phyloP scores from a whole-genome alignment of 37 sponge, comb jelly and placozoan genomes.

The Beroe ovata region DNA sequence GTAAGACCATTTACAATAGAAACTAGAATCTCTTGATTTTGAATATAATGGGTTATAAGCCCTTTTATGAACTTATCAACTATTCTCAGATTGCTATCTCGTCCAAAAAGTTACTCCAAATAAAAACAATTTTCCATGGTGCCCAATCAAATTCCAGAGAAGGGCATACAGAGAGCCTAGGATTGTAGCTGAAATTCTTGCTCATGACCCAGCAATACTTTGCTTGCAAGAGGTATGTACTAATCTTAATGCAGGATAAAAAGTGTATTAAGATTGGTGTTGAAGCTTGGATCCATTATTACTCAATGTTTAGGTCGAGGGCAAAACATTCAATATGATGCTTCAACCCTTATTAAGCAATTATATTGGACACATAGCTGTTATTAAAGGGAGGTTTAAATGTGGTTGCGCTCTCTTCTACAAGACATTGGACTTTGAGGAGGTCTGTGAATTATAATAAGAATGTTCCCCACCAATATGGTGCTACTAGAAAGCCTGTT shows the following conservation, averaged over 20 bases:
- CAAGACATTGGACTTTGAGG: not conserved
- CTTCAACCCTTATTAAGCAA: not conserved
- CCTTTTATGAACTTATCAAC: not conserved
- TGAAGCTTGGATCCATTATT: not conserved
- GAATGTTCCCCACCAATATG: too few relatives aligned
- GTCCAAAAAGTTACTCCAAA: not conserved
- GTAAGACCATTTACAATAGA: too few relatives aligned
- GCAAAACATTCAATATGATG: not conserved
- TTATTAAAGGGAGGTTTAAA: slow-evolving; percentile 19
- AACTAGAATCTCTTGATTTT: too few relatives aligned
- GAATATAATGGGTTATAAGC: too few relatives aligned
- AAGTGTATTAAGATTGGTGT: not conserved
- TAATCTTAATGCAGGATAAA: not conserved
- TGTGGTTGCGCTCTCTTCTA: not conserved
- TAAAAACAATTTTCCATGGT: not conserved
- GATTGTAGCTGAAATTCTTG: slow-evolving; percentile 21
- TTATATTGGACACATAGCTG: slow-evolving; percentile 4
- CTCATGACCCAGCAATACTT: not conserved
- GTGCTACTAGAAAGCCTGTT: too few relatives aligned
- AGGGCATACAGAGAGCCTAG: slow-evolving; percentile 55
- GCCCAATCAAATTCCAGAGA: slow-evolving; percentile 8
- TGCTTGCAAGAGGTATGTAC: slow-evolving; percentile 52
- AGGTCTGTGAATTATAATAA: too few relatives aligned
- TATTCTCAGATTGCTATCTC: not conserved
- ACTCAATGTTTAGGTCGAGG: slow-evolving; percentile 24